A percentile compares a stretch with the other conserved stretches of the same genome.
phyloP scores from a whole-genome alignment of 30 jellyfish, hydroid and myxozoan genomes.

The Sanderia malayensis region DNA sequence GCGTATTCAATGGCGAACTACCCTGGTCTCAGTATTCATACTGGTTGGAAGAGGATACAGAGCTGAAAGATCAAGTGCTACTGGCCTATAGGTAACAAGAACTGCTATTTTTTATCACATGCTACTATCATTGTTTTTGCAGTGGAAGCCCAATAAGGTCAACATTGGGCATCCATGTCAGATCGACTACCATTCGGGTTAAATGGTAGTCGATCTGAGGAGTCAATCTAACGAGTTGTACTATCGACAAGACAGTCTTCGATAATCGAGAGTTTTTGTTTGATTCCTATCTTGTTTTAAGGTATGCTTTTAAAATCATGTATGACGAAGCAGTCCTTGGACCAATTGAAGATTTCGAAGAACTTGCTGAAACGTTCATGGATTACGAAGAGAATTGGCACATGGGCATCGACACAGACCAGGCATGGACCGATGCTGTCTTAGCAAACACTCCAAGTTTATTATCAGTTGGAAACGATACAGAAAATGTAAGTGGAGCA shows the following conservation, averaged over 20 bases:
- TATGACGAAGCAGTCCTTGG: conserved; percentile 83
- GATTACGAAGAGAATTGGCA: conserved; percentile 75
- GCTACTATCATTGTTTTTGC: too few relatives aligned
- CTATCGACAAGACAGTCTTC: too few relatives aligned
- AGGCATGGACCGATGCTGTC: conserved; percentile 64
- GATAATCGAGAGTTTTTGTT: too few relatives aligned
- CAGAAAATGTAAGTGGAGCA: conserved; percentile 44
- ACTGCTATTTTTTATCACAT: too few relatives aligned
- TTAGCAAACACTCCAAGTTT: conserved; percentile 41
- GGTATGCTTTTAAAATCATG: conserved; percentile 79
- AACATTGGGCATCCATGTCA: too few relatives aligned
- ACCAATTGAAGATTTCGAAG: conserved; percentile 59
- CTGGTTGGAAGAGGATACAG: conserved; percentile 63
- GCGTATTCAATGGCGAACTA: conserved; percentile 51
- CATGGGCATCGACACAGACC: conserved; percentile 68
- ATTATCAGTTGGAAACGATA: conserved; percentile 60
- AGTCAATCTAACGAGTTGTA: too few relatives aligned
- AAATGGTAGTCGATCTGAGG: too few relatives aligned
- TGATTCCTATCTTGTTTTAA: too few relatives aligned
- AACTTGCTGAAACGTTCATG: conserved; percentile 45
- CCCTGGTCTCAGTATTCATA: conserved; percentile 77
- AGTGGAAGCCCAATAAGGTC: too few relatives aligned
- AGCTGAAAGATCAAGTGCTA: conserved; percentile 38
- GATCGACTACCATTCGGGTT: too few relatives aligned
- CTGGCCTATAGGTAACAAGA: conserved; percentile 75